Conservation (phyloP, 2,797 vertebrate species). For the Rhynchonycteris naso region DNA sequence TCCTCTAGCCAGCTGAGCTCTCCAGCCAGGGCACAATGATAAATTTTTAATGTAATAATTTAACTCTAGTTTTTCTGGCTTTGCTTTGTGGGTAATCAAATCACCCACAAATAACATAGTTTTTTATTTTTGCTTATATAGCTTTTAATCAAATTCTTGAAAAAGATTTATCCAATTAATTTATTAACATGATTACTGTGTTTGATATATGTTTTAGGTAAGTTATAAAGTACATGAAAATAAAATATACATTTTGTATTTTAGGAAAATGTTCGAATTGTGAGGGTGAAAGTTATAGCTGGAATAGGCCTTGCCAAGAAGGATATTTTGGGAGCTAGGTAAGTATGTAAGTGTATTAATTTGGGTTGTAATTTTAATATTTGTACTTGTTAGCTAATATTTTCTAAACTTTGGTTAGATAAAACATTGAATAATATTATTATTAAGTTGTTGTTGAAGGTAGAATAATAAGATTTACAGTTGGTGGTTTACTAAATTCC, state of each 20-base stretch:
- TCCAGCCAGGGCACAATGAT: neutral
- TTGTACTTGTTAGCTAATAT: neutral
- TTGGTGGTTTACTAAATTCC: neutral
- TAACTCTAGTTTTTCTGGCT: neutral
- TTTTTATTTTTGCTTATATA: slow-evolving; percentile 47
- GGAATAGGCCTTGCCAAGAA: slow-evolving; percentile 97
- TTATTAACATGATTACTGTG: slow-evolving; percentile 24
- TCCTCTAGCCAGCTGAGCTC: no score
- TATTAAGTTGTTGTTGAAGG: neutral
- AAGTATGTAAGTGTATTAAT: slow-evolving; percentile 83
- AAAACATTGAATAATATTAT: slow-evolving; percentile 45
- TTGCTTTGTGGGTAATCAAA: slow-evolving; percentile 42
- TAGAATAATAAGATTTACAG: neutral
- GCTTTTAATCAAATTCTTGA: slow-evolving; percentile 52
- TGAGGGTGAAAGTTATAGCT: slow-evolving; percentile 94
- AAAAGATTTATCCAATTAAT: neutral
- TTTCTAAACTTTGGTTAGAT: slow-evolving; percentile 25
- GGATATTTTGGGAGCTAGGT: slow-evolving; percentile 97
- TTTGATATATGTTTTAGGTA: neutral
- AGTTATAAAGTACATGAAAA: slow-evolving; percentile 27
- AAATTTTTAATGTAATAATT: slow-evolving; percentile 42
- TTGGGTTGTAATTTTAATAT: slow-evolving; percentile 42
- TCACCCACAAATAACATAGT: neutral
- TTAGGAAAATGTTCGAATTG: slow-evolving; percentile 91
- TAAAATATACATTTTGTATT: slow-evolving; percentile 74